Evolutionary conservation across 2,888 invertebrate species (phyloP), one percentile per base, ranked within the genome.

Genomic region (Pristionchus maxplancki): DNA sequence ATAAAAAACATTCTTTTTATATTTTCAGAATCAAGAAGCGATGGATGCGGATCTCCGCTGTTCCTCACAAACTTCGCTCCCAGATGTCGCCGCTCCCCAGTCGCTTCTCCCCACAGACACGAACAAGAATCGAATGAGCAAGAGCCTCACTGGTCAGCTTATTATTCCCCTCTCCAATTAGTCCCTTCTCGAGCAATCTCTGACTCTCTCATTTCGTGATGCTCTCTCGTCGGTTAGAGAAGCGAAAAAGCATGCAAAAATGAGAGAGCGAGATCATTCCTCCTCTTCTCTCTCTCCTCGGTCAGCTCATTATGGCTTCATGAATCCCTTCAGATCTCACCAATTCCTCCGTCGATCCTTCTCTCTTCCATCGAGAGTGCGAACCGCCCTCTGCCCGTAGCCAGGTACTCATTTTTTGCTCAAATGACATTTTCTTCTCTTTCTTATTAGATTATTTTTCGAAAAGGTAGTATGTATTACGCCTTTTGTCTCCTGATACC

Each of bases 111-210:
- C 78, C n/a, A 24, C 40, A 15, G 64, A 85, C 9, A n/a, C n/a
- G 34, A 87, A 50, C 24, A 40, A 71, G 50, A 37, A 24, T n/a
- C 20, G 78, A 40, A 37, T 64, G 88, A 88, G 58, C 40, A 88
- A 88, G 88, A 88, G 88, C 34, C 78, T 88, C n/a, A 64, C 88
- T 34, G 88, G 88, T 88, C 20, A 53, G 50, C 31, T 34, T 78
- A 37, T 44, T 78, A 1, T 11, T n/a, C 20, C 6, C 15, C 3
- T 17, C 15, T 58, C n/a, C 20, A 58, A 58, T 8, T 20, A 58
- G 24, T 58, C n/a, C n/a, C n/a, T n/a, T n/a, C n/a, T n/a, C n/a
- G n/a, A n/a, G n/a, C n/a, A n/a, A n/a, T n/a, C n/a, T n/a, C n/a
- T n/a, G n/a, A n/a, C n/a, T n/a, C n/a, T n/a, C n/a, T n/a, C n/a